Evolutionary conservation across 2,797 vertebrate genomes (phyloP), one percentile per base, ranked within the genome.

Genomic region (Tinamus major): DNA sequence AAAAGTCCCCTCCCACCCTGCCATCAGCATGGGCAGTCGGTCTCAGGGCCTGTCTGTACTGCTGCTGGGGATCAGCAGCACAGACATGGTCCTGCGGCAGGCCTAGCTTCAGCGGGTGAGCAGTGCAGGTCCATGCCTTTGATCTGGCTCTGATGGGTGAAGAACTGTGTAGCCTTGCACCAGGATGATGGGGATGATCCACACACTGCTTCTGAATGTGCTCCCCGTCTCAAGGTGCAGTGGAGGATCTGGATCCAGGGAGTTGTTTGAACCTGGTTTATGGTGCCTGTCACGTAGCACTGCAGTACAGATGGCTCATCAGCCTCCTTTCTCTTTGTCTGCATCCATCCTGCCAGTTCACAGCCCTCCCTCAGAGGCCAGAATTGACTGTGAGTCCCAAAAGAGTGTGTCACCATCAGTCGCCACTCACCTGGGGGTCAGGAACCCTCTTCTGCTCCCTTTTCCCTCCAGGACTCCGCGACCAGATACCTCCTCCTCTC

Each of bases 341-440:
- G 29, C 63, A 27, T 61, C 64, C 64, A 67, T n/a, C 42, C 6
- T 8, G 6, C 18, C 18, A 35, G 69, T 31, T 33, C 29, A 16
- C 21, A n/a, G 31, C 53, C 59, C 53, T n/a, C 35, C 33, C 18
- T 29, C 20, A 6, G 67, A 23, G 16, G 29, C 7, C 41, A 12
- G 9, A 29, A 12, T 18, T 26, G 53, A 51, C 49, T 72, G 69
- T 19, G 51, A 29, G 62, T 10, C 23, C 29, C 42, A 23, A 33
- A 37, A 41, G 49, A 62, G 10, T 19, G 19, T 17, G 10, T n/a
- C 2, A 6, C 23, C 35, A 41, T 10, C 31, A 33, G 11, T 11
- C 17, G 42, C 55, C 1, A 0, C 14, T n/a, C 13, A 44, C 6
- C 29, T 9, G 31, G 27, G 26, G 10, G 23, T 33, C 65, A 48